These are phyloP conservation scores for Neocloeon triangulifer DNA, from an alignment of 1,140 invertebrate species.

Conservation along the genomic window DNA sequence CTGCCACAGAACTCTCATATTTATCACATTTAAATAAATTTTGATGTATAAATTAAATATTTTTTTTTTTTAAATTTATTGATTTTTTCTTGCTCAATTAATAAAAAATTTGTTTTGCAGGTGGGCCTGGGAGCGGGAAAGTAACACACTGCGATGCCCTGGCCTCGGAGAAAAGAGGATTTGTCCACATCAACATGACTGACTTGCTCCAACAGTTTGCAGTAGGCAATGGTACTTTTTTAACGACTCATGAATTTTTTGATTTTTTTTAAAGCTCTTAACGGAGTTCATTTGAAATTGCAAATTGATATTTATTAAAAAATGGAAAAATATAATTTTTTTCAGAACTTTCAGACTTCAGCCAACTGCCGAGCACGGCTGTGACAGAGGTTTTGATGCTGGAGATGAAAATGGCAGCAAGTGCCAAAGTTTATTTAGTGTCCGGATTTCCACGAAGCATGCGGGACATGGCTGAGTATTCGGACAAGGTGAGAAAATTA, in stretches of 20 bases:
- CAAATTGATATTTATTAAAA: no score
- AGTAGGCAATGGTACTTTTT: constrained; percentile 62
- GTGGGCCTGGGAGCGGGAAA: constrained; percentile 75
- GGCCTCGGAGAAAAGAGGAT: constrained; percentile 58
- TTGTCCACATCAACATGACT: constrained; percentile 78
- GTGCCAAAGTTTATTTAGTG: constrained; percentile 77
- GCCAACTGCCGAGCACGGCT: constrained; percentile 56
- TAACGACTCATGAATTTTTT: no score
- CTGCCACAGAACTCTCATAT: constrained; percentile 3
- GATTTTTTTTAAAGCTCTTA: constrained; percentile 7
- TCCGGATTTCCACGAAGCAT: constrained; percentile 88
- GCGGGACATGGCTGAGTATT: constrained; percentile 74
- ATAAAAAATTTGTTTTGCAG: constrained; percentile 19
- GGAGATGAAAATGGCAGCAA: constrained; percentile 79
- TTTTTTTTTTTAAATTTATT: constrained; percentile 1
- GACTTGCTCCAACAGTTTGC: constrained; percentile 68
- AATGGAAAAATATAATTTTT: no score
- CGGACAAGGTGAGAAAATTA: constrained; percentile 46
- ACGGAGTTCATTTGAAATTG: no score
- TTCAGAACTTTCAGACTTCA: constrained; percentile 71
- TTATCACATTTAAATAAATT: neutral
- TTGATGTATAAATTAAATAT: constrained; percentile 1
- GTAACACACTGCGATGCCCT: constrained; percentile 78
- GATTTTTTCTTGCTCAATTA: neutral
- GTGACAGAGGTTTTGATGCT: constrained; percentile 75